Percentiles rank a stretch among this genome's conserved stretches.
phyloP scores from a whole-genome alignment of 1,140 invertebrate species.

The Contarinia nasturtii region DNA sequence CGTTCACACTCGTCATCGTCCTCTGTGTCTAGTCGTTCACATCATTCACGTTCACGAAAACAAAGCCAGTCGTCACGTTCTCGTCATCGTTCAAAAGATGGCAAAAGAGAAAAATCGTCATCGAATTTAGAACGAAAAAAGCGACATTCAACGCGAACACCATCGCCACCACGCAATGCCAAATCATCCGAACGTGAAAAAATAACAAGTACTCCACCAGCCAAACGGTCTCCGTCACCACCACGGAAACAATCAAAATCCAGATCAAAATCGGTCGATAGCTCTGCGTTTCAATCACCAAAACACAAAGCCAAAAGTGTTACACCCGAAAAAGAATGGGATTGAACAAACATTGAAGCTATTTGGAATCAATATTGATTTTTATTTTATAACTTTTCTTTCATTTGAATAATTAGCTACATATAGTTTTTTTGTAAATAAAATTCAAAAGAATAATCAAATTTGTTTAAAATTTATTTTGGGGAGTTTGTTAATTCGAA shows the following conservation, averaged over 20 bases:
- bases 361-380: too few relatives aligned
- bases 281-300: not conserved
- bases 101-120: constrained; percentile 2
- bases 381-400: too few relatives aligned
- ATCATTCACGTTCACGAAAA: constrained; percentile 24
- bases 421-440: too few relatives aligned
- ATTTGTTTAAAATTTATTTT: too few relatives aligned
- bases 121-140: constrained; percentile 17
- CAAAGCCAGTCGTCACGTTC: constrained; percentile 10
- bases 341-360: too few relatives aligned
- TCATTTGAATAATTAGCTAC: too few relatives aligned
- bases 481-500: too few relatives aligned
- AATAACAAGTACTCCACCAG: not conserved
- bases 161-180: constrained; percentile 8
- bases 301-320: not conserved
- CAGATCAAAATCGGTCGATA: constrained; percentile 6
- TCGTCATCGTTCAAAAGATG: constrained; percentile 5
- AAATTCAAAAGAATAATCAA: too few relatives aligned
- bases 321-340: not conserved
- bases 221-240: not conserved
- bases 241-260: not conserved
- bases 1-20: constrained; percentile 12
- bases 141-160: constrained; percentile 5
- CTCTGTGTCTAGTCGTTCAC: constrained; percentile 14
- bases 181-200: not conserved